Base-by-base conservation (phyloP, 2,888 invertebrate species). In the Synanthedon myopaeformis region DNA sequence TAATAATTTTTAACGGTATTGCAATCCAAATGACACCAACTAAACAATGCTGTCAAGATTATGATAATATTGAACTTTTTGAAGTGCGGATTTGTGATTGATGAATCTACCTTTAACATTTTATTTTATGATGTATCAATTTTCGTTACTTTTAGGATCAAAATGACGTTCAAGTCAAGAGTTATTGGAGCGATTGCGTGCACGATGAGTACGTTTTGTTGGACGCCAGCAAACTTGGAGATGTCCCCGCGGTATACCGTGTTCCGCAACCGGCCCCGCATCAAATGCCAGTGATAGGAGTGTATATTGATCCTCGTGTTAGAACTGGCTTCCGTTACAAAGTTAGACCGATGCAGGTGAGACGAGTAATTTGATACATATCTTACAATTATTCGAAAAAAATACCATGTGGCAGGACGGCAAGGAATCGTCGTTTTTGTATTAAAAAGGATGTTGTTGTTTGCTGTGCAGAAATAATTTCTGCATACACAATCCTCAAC, bases 261-360 rank as follows among this genome's bases (percentile, higher is more conserved):
- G 89, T 92, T 13, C 90, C 90, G 13, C 83, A 89, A 28, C 82
- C 92, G 2, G 88, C 89, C 42, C 79, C 89, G 5, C 89, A 92
- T 64, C 91, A 93, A 72, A 86, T 92, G 72, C 92, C 92, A 0
- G 92, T 91, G 53, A 89, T 92, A 67, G 94, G 94, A 53, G 91
- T 93, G 54, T 92, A 91, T 77, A 89, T 94, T 61, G 93, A 94
- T 79, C 89, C 90, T 54, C 85, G 92, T 54, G 91, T 94, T 58
- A 85, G 91, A 61, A 91, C 93, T 59, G 94, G 94, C 61, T 94
- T 93, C 86, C 88, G 90, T 74, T 94, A 94, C 88, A 89, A 90
- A 79, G 91, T 93, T 59, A 89, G 91, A 67, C 91, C 91, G 2
- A 86, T 92, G 74, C 90, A 90, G 76, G 88, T 89, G 72, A 87